Evolutionary conservation across 2,888 invertebrate genomes (phyloP).

Genomic region (Calameuta filiformis): DNA sequence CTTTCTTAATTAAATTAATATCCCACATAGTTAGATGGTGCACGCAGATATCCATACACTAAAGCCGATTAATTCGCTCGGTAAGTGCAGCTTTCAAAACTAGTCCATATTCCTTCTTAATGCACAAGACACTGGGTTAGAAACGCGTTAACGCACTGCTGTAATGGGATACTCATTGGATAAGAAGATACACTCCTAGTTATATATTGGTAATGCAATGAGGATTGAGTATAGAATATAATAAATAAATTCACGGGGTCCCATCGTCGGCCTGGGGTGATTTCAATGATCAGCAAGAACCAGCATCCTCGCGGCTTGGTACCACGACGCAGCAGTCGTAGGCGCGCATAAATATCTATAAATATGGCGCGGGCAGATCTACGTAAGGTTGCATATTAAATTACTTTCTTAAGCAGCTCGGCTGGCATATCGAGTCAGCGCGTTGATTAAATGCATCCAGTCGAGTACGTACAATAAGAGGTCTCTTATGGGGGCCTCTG

Average conservation of each 20-base stretch:
- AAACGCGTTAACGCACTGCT: not conserved
- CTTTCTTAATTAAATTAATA: not conserved
- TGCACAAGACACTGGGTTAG: not conserved
- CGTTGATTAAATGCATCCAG: conserved; percentile 40
- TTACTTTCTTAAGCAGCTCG: conserved; percentile 55
- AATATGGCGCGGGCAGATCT: conserved; percentile 49
- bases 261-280: conserved; percentile 25
- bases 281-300: conserved; percentile 36
- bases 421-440: conserved; percentile 32
- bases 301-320: conserved; percentile 11
- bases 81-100: not conserved
- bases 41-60: not conserved
- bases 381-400: conserved; percentile 58
- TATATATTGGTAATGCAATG: not conserved
- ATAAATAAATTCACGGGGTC: not conserved
- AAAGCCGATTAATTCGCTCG: no score
- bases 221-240: not conserved
- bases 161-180: not conserved
- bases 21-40: not conserved
- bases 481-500: not conserved
- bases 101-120: not conserved
- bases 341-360: conserved; percentile 54
- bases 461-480: conserved; percentile 12
- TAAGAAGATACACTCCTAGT: not conserved
- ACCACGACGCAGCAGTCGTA: conserved; percentile 33